phyloP scores from a whole-genome alignment of 2,888 invertebrate genomes.

The Trisateles emortualis region DNA sequence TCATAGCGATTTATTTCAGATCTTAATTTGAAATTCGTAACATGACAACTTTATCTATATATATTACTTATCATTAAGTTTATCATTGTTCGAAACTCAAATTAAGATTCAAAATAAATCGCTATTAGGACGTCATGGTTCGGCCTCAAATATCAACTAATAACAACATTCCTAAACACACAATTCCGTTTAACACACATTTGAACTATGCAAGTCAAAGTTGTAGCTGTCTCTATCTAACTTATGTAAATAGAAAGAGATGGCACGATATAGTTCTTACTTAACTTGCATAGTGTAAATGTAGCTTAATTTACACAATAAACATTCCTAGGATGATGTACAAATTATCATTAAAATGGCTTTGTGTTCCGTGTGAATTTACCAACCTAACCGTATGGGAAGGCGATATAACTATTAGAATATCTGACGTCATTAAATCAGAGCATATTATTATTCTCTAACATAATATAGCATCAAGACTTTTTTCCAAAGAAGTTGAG shows the following conservation, averaged over 20 bases:
- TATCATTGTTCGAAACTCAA: no score
- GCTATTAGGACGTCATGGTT: no score
- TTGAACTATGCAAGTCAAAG: background rate
- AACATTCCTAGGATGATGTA: slow-evolving; percentile 43
- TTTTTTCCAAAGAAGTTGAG: no score
- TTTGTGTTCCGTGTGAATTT: slow-evolving; percentile 47
- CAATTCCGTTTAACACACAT: slow-evolving; percentile 34
- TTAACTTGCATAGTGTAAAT: background rate
- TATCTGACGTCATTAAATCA: no score
- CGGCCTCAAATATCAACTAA: background rate
- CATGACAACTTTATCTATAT: background rate
- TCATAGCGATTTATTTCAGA: no score
- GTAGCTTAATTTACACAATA: background rate
- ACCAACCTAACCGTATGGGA: background rate
- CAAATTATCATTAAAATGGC: slow-evolving; percentile 36
- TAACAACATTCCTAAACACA: slow-evolving; percentile 36
- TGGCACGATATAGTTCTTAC: background rate
- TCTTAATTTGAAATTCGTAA: no score
- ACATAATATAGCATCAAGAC: no score
- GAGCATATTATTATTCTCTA: no score
- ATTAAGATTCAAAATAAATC: no score
- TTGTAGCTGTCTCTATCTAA: background rate
- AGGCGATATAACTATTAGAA: slow-evolving; percentile 8
- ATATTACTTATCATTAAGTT: background rate
- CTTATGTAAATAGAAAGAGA: background rate